Conservation (phyloP, 2,113 vertebrate species). For the Sphyrna mokarran region DNA sequence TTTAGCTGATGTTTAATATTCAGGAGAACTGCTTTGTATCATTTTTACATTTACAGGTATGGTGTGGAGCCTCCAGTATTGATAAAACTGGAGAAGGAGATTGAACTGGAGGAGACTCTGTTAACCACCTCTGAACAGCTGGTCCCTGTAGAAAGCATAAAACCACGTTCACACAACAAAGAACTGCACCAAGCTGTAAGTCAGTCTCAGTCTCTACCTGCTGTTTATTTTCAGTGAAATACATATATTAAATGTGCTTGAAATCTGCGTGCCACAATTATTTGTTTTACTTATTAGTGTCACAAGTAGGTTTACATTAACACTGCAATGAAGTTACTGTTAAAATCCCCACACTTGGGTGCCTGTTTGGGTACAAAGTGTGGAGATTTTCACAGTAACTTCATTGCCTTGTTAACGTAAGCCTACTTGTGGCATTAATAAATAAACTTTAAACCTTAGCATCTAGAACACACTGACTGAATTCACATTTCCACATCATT, state of each 20-base stretch:
- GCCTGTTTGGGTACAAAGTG: too few species aligned
- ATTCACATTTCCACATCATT: neutral
- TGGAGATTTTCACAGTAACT: too few species aligned
- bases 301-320: too few species aligned
- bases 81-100: constrained; percentile 95
- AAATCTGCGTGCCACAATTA: neutral
- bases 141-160: constrained; percentile 67
- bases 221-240: neutral
- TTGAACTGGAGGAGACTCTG: constrained; percentile 87
- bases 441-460: too few species aligned
- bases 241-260: neutral
- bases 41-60: constrained; percentile 58
- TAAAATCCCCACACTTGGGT: too few species aligned
- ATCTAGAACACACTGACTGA: neutral
- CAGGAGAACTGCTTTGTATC: neutral
- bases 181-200: constrained; percentile 81
- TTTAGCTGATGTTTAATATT: neutral
- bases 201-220: constrained; percentile 15
- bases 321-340: too few species aligned
- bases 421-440: too few species aligned
- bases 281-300: too few species aligned
- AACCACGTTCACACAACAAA: constrained; percentile 80
- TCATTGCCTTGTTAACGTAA: too few species aligned
- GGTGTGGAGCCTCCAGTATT: constrained; percentile 89
- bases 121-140: constrained; percentile 67